Evolutionary conservation across 2,113 vertebrate genomes (phyloP), one percentile per base, ranked within the genome.

Genomic region (Vimba vimba): DNA sequence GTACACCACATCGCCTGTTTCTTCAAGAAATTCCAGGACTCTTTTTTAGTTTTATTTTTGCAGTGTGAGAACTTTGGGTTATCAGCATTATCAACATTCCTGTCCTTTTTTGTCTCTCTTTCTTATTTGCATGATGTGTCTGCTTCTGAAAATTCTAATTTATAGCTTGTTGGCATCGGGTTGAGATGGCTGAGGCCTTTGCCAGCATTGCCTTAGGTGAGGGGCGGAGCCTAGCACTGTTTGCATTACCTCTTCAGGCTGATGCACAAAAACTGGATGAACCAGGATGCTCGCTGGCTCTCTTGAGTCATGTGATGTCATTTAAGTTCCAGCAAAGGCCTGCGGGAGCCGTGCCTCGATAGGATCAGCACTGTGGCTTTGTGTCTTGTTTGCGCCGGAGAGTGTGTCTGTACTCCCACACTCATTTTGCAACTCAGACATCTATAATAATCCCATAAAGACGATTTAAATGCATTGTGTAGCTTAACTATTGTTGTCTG

Each of bases 1-100:
- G 91, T 93, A 93, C 93, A 93, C 90, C 88, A 91, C 90, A 89
- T 91, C 91, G 91, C 91, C 88, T 90, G 87, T 80, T 55, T 82
- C 85, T 81, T 88, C 92, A 89, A 90, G 91, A 92, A 92, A 90
- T 89, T 87, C 87, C 82, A 88, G 90, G 90, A 91, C 81, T 90
- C 79, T 30, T 86, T 86, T 90, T 87, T 91, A 88, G 90, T 90
- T 82, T 68, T 77, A 33, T 77, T 85, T 43, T 86, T 79, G 52
- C 57, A 10, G 80, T 89, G 91, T 87, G 90, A 90, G 91, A 93
- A 92, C 88, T 83, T 85, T 50, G 68, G 89, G 19, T 21, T 84
- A 87, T 89, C 62, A 69, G 86, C 78, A 75, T 86, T 90, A 74
- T 90, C 68, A 43, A 25, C 77, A 83, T 84, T 79, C 77, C 55